These are phyloP conservation scores for Empidonax traillii DNA, from an alignment of 2,113 vertebrate species.

Conservation along the genomic window DNA sequence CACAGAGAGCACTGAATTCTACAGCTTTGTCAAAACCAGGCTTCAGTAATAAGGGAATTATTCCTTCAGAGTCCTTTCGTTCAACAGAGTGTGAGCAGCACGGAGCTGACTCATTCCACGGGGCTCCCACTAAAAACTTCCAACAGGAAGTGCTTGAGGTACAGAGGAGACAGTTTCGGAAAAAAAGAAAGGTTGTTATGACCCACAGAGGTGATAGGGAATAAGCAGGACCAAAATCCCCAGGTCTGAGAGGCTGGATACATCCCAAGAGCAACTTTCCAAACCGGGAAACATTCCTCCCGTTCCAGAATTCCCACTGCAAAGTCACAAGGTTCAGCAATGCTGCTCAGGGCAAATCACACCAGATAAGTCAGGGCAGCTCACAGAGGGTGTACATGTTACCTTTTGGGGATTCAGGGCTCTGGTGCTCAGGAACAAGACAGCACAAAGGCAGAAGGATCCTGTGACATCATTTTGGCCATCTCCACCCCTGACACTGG, in stretches of 20 bases:
- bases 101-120: not conserved
- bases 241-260: not conserved
- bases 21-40: not conserved
- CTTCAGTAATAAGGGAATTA: conserved; percentile 14
- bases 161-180: not conserved
- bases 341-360: not conserved
- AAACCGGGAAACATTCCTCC: not conserved
- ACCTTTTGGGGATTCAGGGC: not conserved
- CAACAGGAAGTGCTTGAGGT: not conserved
- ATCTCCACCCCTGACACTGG: not conserved
- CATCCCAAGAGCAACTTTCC: not conserved
- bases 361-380: not conserved
- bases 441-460: not conserved
- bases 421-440: not conserved
- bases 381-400: not conserved
- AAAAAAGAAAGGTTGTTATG: not conserved
- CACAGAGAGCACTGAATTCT: not conserved
- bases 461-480: not conserved
- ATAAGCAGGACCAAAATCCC: not conserved
- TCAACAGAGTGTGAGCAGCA: not conserved
- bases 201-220: not conserved
- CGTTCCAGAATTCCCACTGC: not conserved
- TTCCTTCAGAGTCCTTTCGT: not conserved
- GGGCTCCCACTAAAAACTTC: conserved; percentile 4
- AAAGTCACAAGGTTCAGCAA: not conserved